Percentiles rank a stretch among this genome's conserved stretches.
These are phyloP conservation scores for Sebastes oblongus DNA, from an alignment of 2,797 vertebrate species.

Conservation along the genomic window DNA sequence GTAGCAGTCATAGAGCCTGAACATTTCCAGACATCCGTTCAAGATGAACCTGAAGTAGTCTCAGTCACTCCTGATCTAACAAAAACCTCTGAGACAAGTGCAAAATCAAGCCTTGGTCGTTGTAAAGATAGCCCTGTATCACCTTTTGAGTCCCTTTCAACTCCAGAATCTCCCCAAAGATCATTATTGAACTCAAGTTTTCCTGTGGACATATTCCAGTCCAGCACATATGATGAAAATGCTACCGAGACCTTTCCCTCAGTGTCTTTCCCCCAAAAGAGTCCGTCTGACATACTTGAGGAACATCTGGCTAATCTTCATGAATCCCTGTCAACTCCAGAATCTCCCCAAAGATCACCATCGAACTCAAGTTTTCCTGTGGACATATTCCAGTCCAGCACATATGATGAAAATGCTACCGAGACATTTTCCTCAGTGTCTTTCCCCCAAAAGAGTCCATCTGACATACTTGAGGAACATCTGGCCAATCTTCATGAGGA, in stretches of 20 bases:
- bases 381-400: slow-evolving; percentile 3
- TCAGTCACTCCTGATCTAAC: slow-evolving; percentile 41
- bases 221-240: slow-evolving; percentile 14
- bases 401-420: slow-evolving; percentile 16
- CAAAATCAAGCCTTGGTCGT: neutral
- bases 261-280: neutral
- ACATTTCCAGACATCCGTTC: slow-evolving; percentile 12
- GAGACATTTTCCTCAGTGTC: neutral
- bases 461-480: slow-evolving; percentile 4
- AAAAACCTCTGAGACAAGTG: slow-evolving; percentile 34
- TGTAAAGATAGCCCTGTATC: neutral
- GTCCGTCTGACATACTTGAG: neutral
- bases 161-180: slow-evolving; percentile 21
- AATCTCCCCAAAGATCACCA: neutral
- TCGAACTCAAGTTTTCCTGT: neutral
- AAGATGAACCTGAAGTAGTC: slow-evolving; percentile 28
- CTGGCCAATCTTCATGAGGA: neutral
- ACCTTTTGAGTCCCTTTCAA: neutral
- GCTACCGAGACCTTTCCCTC: neutral
- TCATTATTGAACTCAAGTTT: slow-evolving; percentile 1
- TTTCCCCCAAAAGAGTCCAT: neutral
- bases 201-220: slow-evolving; percentile 11
- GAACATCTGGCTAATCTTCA: neutral
- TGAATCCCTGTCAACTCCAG: neutral
- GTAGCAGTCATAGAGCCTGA: neutral